Base-by-base conservation (phyloP, 1,140 invertebrate species). In the Diorhabda sublineata region DNA sequence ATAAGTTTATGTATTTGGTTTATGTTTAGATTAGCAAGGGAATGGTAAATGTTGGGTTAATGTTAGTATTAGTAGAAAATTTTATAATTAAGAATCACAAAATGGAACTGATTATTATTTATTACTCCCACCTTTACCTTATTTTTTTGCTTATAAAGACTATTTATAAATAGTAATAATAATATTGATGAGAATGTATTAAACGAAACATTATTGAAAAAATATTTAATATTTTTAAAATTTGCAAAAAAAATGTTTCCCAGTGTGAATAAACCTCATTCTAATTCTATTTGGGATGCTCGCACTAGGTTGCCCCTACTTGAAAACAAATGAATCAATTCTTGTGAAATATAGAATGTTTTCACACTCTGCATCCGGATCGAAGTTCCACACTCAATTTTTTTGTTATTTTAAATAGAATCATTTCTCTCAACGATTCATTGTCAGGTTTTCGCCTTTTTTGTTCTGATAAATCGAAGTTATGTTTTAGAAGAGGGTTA, bases 311-410 rank as follows among this genome's bases (percentile, higher is more conserved):
- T 42, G 42, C 58, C 64, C 62, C 68, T 45, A 58, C 43, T 71
- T 59, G 52, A 68, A 71, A 71, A 71, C 69, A 71, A 71, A 71
- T 71, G 61, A 68, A 67, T 68, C 69, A 71, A 68, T 68, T 71
- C 52, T 5, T 5, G 42, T 65, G 11, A 43, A 64, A 71, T 63
- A 71, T 68, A 71, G 47, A 61, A 57, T 60, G 66, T 67, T 47
- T 67, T 67, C 58, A 67, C 64, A 65, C 47, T 58, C 42, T 42
- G 45, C 3, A 42, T 70, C 65, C 61, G 64, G 44, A 58, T 26
- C n/a, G 60, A 52, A 52, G n/a, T 52, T 52, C 6, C 8, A 44
- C 52, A 61, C 66, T 67, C 58, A 52, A 26, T 58, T 61, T 70
- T 26, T 67, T 70, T 70, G 69, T 70, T 70, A 67, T 70, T 66